Percentiles rank a stretch among this genome's conserved stretches.
Evolutionary conservation across 1,140 invertebrate species (phyloP).

Genomic region (Bacillus rossius): DNA sequence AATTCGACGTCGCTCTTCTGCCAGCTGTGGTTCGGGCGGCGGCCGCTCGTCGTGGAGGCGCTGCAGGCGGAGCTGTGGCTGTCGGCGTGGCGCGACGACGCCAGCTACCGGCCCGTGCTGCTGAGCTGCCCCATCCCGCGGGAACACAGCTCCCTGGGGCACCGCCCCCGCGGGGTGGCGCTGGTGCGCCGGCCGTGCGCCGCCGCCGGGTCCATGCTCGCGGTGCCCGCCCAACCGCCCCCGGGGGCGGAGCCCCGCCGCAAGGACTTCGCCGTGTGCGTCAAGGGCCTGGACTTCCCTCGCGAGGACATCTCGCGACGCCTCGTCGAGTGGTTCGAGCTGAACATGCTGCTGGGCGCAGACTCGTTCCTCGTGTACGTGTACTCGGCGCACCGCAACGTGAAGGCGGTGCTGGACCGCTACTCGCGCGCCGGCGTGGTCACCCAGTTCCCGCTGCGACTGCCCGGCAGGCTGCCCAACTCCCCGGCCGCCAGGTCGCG

Average conservation of each 20-base stretch:
- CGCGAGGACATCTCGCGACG: conserved; percentile 52
- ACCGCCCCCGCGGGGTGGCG: background rate
- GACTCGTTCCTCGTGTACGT: conserved; percentile 58
- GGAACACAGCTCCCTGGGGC: background rate
- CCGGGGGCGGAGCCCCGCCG: background rate
- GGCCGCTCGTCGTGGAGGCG: conserved; percentile 31
- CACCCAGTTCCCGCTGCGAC: conserved; percentile 47
- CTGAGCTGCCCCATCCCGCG: conserved; percentile 27
- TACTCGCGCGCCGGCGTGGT: conserved; percentile 48
- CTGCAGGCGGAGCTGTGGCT: conserved; percentile 40
- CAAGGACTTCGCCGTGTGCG: conserved; percentile 57
- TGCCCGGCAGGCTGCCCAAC: conserved; percentile 47
- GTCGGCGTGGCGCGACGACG: conserved; percentile 32
- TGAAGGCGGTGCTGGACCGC: conserved; percentile 46
- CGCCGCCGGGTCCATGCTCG: background rate
- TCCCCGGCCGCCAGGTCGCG: conserved; percentile 31
- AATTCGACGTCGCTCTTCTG: conserved; percentile 2
- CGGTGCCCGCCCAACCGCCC: too few species aligned
- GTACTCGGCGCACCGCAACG: conserved; percentile 49
- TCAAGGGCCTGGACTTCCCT: conserved; percentile 62
- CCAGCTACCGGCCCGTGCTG: conserved; percentile 26
- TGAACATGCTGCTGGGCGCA: conserved; percentile 57
- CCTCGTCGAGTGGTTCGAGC: conserved; percentile 63
- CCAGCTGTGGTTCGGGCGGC: conserved; percentile 5
- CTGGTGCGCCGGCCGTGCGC: conserved; percentile 1